Evolutionary conservation across 2,797 vertebrate genomes (phyloP).

Genomic region (Pelochelys cantorii): DNA sequence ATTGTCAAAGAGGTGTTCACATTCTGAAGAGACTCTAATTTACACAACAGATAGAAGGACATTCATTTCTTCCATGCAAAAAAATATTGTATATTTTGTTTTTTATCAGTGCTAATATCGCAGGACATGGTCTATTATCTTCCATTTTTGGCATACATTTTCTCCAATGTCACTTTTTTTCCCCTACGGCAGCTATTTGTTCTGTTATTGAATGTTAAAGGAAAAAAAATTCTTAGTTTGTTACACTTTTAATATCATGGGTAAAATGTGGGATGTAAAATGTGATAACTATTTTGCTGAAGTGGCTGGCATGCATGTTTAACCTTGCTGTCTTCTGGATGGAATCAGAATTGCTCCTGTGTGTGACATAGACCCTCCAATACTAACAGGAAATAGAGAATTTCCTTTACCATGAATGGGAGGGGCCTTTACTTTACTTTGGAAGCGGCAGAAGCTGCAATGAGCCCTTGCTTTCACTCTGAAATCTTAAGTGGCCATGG

Average conservation of each 20-base stretch:
- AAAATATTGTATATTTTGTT: slow-evolving; percentile 4
- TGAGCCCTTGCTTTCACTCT: background rate
- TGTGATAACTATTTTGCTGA: background rate
- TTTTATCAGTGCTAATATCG: slow-evolving; percentile 28
- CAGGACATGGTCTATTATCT: background rate
- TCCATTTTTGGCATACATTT: slow-evolving; percentile 9
- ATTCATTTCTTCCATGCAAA: background rate
- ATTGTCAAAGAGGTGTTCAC: background rate
- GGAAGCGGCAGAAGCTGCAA: too few species aligned
- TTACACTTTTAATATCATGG: background rate
- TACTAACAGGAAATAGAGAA: background rate
- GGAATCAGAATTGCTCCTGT: background rate
- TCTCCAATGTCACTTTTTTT: slow-evolving; percentile 12
- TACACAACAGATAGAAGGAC: background rate
- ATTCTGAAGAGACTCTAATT: slow-evolving; percentile 5
- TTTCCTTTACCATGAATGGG: background rate
- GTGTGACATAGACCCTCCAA: background rate
- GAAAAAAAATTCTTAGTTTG: background rate
- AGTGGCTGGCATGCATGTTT: background rate
- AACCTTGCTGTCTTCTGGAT: background rate
- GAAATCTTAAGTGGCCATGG: background rate
- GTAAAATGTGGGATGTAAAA: background rate
- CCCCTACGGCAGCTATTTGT: background rate
- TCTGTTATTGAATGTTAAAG: background rate
- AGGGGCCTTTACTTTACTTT: background rate